Evolutionary conservation across 1,140 invertebrate species (phyloP).

Genomic region (Penaeus indicus): DNA sequence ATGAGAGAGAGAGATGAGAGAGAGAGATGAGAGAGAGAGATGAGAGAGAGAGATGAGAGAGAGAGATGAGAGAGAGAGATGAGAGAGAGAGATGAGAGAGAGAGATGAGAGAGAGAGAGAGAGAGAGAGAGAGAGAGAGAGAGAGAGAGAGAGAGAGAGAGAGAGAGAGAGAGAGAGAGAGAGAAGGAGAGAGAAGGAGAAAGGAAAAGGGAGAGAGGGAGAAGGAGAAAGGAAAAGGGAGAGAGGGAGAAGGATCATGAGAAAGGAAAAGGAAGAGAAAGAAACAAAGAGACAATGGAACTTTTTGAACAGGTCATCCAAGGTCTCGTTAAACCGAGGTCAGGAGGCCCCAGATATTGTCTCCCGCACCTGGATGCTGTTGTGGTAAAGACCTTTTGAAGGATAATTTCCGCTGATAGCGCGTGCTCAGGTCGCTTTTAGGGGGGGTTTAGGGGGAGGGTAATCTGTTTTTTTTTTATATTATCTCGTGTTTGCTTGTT

Average conservation of each 20-base stretch:
- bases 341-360: too few relatives aligned
- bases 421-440: too few relatives aligned
- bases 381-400: too few relatives aligned
- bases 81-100: neutral
- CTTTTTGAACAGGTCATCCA: too few relatives aligned
- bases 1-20: constrained; percentile 27
- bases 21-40: constrained; percentile 32
- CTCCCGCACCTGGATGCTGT: too few relatives aligned
- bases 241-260: constrained; percentile 13
- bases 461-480: too few relatives aligned
- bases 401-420: too few relatives aligned
- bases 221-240: constrained; percentile 30
- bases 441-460: too few relatives aligned
- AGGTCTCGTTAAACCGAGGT: too few relatives aligned
- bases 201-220: constrained; percentile 35
- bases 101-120: constrained; percentile 3
- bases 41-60: constrained; percentile 38
- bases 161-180: neutral
- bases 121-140: constrained; percentile 46
- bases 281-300: neutral
- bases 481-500: neutral
- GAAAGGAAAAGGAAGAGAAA: neutral
- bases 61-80: neutral
- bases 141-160: constrained; percentile 41
- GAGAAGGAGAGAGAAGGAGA: constrained; percentile 14